Conservation (phyloP, 2,797 vertebrate genomes). For the Sciurus vulgaris region DNA sequence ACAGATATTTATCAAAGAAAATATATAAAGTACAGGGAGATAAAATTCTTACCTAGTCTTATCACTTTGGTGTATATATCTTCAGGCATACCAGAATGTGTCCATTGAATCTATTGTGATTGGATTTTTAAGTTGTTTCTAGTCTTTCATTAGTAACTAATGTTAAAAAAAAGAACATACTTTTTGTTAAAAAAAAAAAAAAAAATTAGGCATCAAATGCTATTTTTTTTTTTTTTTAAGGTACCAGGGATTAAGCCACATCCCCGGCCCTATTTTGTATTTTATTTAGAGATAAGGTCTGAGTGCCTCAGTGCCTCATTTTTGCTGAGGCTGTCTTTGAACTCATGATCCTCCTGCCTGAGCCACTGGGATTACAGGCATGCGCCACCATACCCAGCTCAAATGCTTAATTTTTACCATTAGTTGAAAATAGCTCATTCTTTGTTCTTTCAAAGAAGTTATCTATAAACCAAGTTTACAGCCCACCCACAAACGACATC, state of each 20-base stretch:
- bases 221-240: no score
- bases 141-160: neutral
- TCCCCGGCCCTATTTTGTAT: no score
- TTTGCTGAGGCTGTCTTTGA: no score
- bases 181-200: neutral
- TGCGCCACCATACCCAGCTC: no score
- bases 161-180: neutral
- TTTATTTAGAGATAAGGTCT: no score
- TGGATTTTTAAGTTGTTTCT: neutral
- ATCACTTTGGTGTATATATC: neutral
- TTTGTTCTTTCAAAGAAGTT: constrained; percentile 17
- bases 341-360: no score
- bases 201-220: no score
- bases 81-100: neutral
- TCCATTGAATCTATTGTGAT: neutral
- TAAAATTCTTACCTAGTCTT: neutral
- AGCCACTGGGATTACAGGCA: no score
- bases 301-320: no score
- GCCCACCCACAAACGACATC: neutral
- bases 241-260: no score
- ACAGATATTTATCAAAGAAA: neutral
- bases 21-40: neutral
- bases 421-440: constrained; percentile 9
- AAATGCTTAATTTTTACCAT: constrained; percentile 1
- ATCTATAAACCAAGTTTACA: constrained; percentile 44